Evolutionary conservation across 2,797 vertebrate genomes (phyloP).

Genomic region (Limosa lapponica): DNA sequence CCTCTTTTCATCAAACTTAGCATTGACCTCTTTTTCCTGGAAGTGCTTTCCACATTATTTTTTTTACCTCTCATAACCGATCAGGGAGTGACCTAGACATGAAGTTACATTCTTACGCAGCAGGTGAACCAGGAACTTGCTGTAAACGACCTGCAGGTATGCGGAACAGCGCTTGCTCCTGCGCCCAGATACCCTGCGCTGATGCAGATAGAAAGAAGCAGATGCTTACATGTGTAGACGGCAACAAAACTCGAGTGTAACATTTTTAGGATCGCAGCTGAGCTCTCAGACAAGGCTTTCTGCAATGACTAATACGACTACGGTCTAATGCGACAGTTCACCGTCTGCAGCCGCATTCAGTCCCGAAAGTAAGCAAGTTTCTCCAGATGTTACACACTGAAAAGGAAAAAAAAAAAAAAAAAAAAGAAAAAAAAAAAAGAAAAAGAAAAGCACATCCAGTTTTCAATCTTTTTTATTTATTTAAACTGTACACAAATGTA

Average conservation of each 20-base stretch:
- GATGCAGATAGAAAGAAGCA: constrained; percentile 25
- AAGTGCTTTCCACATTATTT: neutral
- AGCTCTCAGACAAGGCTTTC: constrained; percentile 60
- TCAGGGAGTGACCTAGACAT: constrained; percentile 47
- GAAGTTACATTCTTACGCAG: constrained; percentile 66
- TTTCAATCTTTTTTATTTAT: constrained; percentile 84
- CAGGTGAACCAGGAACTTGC: constrained; percentile 70
- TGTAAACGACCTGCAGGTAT: constrained; percentile 49
- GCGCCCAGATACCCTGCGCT: neutral
- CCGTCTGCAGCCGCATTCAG: constrained; percentile 31
- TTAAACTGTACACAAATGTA: constrained; percentile 95
- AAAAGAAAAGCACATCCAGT: constrained; percentile 53
- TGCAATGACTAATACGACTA: constrained; percentile 46
- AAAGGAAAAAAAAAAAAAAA: constrained; percentile 34
- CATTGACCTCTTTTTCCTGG: constrained; percentile 29
- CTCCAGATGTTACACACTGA: constrained; percentile 61
- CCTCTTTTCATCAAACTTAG: neutral
- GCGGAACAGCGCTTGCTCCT: neutral
- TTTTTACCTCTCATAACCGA: neutral
- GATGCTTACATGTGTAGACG: constrained; percentile 47
- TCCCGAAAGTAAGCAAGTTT: constrained; percentile 25
- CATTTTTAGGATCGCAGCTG: constrained; percentile 49
- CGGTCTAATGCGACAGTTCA: constrained; percentile 29
- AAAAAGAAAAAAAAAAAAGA: neutral
- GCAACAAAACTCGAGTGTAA: constrained; percentile 20